Percentiles rank a stretch among this genome's conserved stretches.
Evolutionary conservation across 37 sponge, comb jelly and placozoan genomes (phyloP).

Genomic region (Petrosia ficiformis): DNA sequence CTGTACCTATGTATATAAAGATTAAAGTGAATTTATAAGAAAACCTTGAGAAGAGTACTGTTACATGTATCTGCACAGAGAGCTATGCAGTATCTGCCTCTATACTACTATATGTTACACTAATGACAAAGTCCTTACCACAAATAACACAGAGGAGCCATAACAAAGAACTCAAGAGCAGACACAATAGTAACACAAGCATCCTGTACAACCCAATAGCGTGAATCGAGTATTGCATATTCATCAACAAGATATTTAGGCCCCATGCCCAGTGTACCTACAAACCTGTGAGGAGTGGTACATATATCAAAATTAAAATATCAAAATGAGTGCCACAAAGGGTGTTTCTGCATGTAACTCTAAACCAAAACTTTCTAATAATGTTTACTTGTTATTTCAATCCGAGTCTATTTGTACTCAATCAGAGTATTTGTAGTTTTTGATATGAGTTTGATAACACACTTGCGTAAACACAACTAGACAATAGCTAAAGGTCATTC

Average conservation of each 20-base stretch:
- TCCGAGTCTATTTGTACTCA: too few species aligned
- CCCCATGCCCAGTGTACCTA: slow-evolving; percentile 60
- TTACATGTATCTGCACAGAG: too few species aligned
- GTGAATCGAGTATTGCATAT: slow-evolving; percentile 65
- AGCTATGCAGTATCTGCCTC: too few species aligned
- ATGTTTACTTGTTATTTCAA: too few species aligned
- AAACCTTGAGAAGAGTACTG: too few species aligned
- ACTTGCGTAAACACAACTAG: too few species aligned
- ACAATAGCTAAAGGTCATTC: too few species aligned
- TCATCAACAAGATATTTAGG: slow-evolving; percentile 80
- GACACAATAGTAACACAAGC: slow-evolving; percentile 44
- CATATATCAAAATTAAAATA: not conserved
- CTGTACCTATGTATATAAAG: slow-evolving; percentile 17
- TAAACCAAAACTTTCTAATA: not conserved
- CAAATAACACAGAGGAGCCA: slow-evolving; percentile 56
- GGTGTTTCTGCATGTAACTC: not conserved
- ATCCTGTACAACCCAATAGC: slow-evolving; percentile 65
- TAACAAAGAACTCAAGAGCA: slow-evolving; percentile 52
- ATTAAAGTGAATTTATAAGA: too few species aligned
- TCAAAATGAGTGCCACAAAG: not conserved
- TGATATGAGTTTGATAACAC: too few species aligned
- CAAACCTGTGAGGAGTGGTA: slow-evolving; percentile 28
- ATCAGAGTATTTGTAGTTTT: too few species aligned
- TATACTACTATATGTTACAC: too few species aligned
- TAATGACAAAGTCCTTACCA: slow-evolving; percentile 40